Evolutionary conservation across 2,888 invertebrate species (phyloP), one percentile per base, ranked within the genome.

Genomic region (Ormyrus labotus): DNA sequence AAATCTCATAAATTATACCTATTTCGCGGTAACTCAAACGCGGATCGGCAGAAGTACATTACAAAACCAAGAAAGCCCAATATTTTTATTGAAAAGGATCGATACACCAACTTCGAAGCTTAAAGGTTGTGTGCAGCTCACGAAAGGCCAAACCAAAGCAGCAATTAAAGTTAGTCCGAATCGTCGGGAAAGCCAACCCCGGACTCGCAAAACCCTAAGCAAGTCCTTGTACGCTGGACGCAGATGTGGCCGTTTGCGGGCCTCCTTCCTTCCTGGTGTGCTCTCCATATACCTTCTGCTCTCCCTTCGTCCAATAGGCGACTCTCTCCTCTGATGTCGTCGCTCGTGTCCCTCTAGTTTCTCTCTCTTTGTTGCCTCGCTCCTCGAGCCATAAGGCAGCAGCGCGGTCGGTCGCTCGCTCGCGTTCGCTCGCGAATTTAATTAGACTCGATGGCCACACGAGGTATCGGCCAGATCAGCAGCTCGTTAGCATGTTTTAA

Each of bases 401-500:
- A 13, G n/a, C 60, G 6, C 47, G 34, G 34, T 0, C 61, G 48
- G 57, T n/a, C 65, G 19, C 19, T 0, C 61, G 48, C 65, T n/a
- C 65, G 19, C 19, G 61, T 57, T 61, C 51, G 80, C 84, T 85
- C 86, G 86, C 85, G 88, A 87, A 89, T 89, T 89, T 89, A 89
- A 89, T 89, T 89, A 89, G 89, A 88, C 87, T 83, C 69, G 57
- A 60, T 72, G 74, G 53, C 72, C 53, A 83, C 81, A 83, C 84
- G 84, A 81, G 76, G 83, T 87, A 89, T 89, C 89, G 89, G 89
- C 89, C 87, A 85, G 89, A 90, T 90, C 90, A 89, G 89, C 89
- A 89, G 90, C 90, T 90, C 90, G 90, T 90, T 90, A 90, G 90
- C 90, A 90, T 89, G 90, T 90, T 90, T 90, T 90, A 90, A 90